Evolutionary conservation across 2,113 vertebrate genomes (phyloP).

Genomic region (Brachyistius frenatus): DNA sequence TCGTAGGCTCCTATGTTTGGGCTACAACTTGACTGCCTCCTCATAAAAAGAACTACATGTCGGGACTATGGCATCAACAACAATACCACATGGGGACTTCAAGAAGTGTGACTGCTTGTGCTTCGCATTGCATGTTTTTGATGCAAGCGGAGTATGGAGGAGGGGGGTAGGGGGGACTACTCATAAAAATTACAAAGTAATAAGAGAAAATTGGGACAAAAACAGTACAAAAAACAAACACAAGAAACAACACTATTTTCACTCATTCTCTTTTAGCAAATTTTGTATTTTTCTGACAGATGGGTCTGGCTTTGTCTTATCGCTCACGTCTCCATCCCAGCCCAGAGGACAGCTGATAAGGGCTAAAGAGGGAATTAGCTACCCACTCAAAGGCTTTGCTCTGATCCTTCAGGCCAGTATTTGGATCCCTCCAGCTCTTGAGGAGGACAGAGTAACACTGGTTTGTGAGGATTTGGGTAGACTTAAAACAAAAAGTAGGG

Average conservation of each 20-base stretch:
- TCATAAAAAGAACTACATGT: neutral
- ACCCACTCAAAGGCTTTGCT: constrained; percentile 85
- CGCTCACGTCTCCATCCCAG: constrained; percentile 70
- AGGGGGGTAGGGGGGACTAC: too few species aligned
- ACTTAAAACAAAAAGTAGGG: constrained; percentile 63
- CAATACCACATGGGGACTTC: neutral
- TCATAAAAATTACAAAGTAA: too few species aligned
- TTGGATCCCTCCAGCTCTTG: constrained; percentile 74
- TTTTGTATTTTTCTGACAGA: constrained; percentile 65
- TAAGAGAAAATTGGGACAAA: neutral
- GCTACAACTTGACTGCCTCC: neutral
- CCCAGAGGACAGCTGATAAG: constrained; percentile 80
- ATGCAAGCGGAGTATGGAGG: too few species aligned
- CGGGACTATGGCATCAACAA: rapidly evolving
- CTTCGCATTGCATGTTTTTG: too few species aligned
- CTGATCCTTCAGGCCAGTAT: constrained; percentile 83
- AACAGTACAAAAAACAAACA: neutral
- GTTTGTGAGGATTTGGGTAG: constrained; percentile 76
- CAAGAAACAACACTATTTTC: neutral
- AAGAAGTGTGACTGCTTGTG: too few species aligned
- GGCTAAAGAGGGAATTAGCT: constrained; percentile 84
- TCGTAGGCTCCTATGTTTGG: neutral
- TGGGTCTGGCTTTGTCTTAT: constrained; percentile 78
- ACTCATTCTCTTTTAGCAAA: constrained; percentile 20
- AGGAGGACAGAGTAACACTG: constrained; percentile 73